Evolutionary conservation across 2,797 vertebrate genomes (phyloP), one percentile per base, ranked within the genome.

Genomic region (Mareca strepera): DNA sequence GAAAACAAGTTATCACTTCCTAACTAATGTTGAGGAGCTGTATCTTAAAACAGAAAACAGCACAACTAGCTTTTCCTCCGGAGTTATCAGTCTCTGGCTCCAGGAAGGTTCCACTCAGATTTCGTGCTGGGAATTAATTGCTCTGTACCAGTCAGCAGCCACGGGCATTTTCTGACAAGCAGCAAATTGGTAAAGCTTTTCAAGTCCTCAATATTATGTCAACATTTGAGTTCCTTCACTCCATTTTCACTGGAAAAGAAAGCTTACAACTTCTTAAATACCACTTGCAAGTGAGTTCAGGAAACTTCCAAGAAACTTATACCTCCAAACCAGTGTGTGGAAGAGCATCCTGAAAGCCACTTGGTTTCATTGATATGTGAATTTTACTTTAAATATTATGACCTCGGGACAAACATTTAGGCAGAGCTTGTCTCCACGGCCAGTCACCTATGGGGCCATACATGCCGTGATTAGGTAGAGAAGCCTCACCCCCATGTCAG

Each of bases 351-450:
- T 55, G 62, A 64, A 75, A 90, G 26, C 15, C 62, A 10, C 26
- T 1, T 12, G 18, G 21, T 8, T 66, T 7, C 55, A 43, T 22
- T 64, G 25, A 12, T 5, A 13, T 0, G 0, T 1, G 11, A 8
- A 20, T 25, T 6, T 43, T 66, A 31, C 52, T 63, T 14, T 1
- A 11, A 22, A 17, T 8, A 8, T 6, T 22, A 22, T 0, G 8
- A 12, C 31, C 22, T 35, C 25, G 41, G 22, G 43, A 39, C 11
- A 33, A 74, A 33, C 12, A 11, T 22, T 7, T 3, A 10, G 0
- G 6, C 52, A 63, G n/a, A 55, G 20, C 41, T 21, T 31, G 66
- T 39, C 48, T 43, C 53, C 33, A 1, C 13, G 41, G 56, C 17
- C n/a, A 9, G 26, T n/a, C 60, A 46, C 44, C 41, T 12, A 3